phyloP scores from a whole-genome alignment of 2,888 invertebrate genomes.

The Drosophila formosana region DNA sequence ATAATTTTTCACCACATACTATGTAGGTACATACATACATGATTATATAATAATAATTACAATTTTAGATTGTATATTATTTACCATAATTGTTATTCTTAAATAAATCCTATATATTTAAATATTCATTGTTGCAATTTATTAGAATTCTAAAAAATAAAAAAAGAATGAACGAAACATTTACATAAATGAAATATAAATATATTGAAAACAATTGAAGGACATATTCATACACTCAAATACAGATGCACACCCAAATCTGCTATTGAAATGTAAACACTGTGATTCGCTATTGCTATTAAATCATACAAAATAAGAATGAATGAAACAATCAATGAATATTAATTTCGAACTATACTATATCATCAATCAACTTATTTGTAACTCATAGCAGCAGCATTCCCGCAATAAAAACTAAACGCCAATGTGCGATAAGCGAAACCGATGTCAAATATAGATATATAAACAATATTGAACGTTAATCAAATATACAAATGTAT shows the following conservation, averaged over 20 bases:
- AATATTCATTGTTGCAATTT: constrained; percentile 3
- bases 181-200: neutral
- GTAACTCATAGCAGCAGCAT: constrained; percentile 76
- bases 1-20: no score
- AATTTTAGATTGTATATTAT: no score
- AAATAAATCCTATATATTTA: neutral
- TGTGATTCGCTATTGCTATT: constrained; percentile 24
- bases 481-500: constrained; percentile 25
- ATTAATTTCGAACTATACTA: constrained; percentile 26
- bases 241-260: neutral
- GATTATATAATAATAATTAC: no score
- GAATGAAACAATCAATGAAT: constrained; percentile 7
- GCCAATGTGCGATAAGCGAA: constrained; percentile 45
- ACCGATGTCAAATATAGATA: constrained; percentile 42
- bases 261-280: constrained; percentile 30
- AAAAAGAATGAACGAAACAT: neutral
- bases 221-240: neutral
- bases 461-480: constrained; percentile 30
- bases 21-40: no score
- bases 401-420: constrained; percentile 72
- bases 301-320: neutral
- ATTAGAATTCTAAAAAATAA: constrained; percentile 21
- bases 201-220: constrained; percentile 1
- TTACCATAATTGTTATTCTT: no score
- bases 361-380: constrained; percentile 32